Evolutionary conservation across 2,113 vertebrate species (phyloP), one percentile per base, ranked within the genome.

Genomic region (Channa argus): DNA sequence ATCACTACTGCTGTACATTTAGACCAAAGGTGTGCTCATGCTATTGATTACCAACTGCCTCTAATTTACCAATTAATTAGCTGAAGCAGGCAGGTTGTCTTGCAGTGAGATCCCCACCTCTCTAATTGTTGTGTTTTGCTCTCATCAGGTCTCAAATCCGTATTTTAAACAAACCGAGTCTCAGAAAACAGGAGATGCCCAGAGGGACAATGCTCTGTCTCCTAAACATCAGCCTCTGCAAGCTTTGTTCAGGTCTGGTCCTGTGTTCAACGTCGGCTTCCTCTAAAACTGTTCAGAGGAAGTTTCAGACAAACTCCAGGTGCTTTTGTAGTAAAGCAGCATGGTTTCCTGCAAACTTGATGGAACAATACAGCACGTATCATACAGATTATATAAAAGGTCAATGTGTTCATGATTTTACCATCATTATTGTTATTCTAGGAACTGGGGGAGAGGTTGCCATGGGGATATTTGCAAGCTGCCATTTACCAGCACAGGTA

Each of bases 401-500:
- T 44, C 6, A 13, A 13, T 58, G 61, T 33, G 34, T 49, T 77
- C 37, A 46, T 75, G 60, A 62, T 74, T 74, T 68, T 15, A 65
- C 39, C 46, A 44, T 53, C 82, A 66, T 47, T 60, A 37, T 43
- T 12, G 50, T 74, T 45, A 58, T 84, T 77, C 63, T 49, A 33
- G 55, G 82, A 76, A 81, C 46, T 78, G 63, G 52, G 76, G 68
- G 13, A 71, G 55, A 74, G n/a, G 89, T 90, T 91, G 76, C 75
- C 86, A 91, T 92, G 90, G 84, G 61, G 71, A 87, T 80, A 49
- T 74, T 72, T 58, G 34, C 62, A 36, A 49, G 69, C 70, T 11
- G 47, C 61, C 62, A 8, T 89, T 89, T 76, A 82, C 73, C 69
- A 76, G 53, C 45, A 59, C 39, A 75, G 64, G 63, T 82, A 79